Evolutionary conservation across 2,113 vertebrate genomes (phyloP).

Genomic region (Shinisaurus crocodilurus): DNA sequence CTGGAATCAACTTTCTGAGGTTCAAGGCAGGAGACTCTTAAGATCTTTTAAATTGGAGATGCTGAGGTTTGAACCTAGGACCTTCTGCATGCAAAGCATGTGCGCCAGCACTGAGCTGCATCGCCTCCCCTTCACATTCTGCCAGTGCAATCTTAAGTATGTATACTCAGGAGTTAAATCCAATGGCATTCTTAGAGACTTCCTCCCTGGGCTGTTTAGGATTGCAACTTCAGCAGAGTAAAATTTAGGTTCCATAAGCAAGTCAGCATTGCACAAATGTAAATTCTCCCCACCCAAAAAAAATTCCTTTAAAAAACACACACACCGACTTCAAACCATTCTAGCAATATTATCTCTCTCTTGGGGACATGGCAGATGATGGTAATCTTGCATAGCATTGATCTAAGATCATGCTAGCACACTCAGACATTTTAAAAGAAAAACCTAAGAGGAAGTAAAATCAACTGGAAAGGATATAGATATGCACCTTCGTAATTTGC

Average conservation of each 20-base stretch:
- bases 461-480: accelerated
- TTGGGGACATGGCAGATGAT: accelerated
- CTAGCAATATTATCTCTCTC: neutral
- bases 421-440: neutral
- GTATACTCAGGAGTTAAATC: neutral
- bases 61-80: neutral
- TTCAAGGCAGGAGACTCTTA: neutral
- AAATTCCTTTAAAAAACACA: neutral
- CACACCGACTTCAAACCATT: neutral
- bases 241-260: neutral
- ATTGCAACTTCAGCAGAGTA: neutral
- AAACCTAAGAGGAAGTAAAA: neutral
- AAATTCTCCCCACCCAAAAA: too few relatives aligned
- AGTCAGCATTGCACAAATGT: neutral
- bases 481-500: neutral
- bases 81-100: neutral
- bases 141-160: neutral
- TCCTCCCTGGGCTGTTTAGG: neutral
- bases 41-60: neutral
- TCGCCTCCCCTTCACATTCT: too few relatives aligned
- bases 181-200: neutral
- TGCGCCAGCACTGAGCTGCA: neutral
- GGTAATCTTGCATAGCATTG: neutral
- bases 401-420: neutral
- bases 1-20: neutral